Conservation (phyloP, 2,113 vertebrate species). For the Campylorhamphus procurvoides region DNA sequence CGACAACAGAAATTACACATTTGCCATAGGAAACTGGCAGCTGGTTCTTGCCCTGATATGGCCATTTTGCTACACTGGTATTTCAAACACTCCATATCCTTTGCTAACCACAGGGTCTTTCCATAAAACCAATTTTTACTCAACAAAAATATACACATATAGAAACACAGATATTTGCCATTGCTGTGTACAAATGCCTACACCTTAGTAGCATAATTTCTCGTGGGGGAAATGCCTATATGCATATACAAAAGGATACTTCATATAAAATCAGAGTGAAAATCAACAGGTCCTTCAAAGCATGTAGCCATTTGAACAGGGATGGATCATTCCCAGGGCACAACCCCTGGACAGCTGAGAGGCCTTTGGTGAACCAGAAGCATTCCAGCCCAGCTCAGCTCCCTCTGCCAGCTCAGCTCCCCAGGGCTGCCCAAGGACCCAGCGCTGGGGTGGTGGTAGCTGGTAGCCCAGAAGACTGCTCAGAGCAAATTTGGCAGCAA, state of each 20-base stretch:
- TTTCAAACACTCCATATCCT: not conserved
- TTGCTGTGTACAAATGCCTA: not conserved
- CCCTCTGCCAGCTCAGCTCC: not conserved
- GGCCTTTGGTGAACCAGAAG: not conserved
- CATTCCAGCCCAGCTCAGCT: fast-evolving
- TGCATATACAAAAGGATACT: not conserved
- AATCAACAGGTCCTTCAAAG: not conserved
- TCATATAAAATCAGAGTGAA: not conserved
- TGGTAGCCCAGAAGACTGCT: not conserved
- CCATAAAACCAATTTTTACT: not conserved
- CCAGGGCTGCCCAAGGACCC: not conserved
- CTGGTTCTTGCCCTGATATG: not conserved
- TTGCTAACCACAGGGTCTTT: not conserved
- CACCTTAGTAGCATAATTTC: not conserved
- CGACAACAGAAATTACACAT: not conserved
- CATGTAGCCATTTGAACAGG: fast-evolving
- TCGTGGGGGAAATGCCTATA: not conserved
- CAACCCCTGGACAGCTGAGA: not conserved
- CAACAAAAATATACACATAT: not conserved
- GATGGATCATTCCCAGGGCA: not conserved
- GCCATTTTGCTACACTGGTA: not conserved
- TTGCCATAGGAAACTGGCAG: not conserved
- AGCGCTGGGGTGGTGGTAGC: not conserved
- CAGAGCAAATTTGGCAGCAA: not conserved
- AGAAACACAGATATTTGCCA: not conserved